Base-by-base conservation (phyloP, 2,888 invertebrate species). In the Andrena hattorfiana region DNA sequence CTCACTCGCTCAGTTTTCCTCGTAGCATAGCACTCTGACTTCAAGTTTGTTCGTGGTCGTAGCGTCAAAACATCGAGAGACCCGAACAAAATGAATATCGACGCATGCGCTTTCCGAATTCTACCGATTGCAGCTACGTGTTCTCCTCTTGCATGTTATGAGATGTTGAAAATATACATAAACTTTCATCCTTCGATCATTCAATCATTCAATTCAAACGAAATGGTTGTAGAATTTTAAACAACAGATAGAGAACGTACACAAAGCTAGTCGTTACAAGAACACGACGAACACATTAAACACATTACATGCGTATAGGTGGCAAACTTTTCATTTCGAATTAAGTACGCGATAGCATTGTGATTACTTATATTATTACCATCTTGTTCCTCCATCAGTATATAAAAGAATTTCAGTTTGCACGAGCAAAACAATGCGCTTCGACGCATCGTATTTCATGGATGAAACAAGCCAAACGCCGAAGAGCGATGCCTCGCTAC, bases 301-400 rank as follows among this genome's bases (percentile, higher is more conserved):
- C 20, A 20, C 23, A 5, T 7, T 20, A 60, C 60, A 60, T 10
- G 6, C 16, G 62, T 23, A 49, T 13, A 59, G 35, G 35, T 70
- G 13, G 16, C 42, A 56, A 78, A 35, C 54, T 49, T 13, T 48
- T 23, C 16, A 48, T 54, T 59, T 51, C 8, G 23, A 51, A 7
- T 64, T 42, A 70, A 70, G 7, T 66, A 80, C 26, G 49, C 42
- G 26, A 51, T 30, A 35, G 51, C 16, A 10, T 80, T 7, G 16
- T 60, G 23, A 26, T 80, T 71, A 54, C 7, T 80, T 59, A 63
- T 81, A 62, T 72, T 73, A 81, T 81, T 63, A 72, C 20, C 59
- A 70, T 56, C 10, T 48, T 63, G 68, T 8, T 35, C 35, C 49
- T 32, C n/a, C 10, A 56, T 62, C 60, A 63, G 8, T 56, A 62